Evolutionary conservation across 37 sponge, comb jelly and placozoan genomes (phyloP).

Genomic region (Oopsacas minuta): DNA sequence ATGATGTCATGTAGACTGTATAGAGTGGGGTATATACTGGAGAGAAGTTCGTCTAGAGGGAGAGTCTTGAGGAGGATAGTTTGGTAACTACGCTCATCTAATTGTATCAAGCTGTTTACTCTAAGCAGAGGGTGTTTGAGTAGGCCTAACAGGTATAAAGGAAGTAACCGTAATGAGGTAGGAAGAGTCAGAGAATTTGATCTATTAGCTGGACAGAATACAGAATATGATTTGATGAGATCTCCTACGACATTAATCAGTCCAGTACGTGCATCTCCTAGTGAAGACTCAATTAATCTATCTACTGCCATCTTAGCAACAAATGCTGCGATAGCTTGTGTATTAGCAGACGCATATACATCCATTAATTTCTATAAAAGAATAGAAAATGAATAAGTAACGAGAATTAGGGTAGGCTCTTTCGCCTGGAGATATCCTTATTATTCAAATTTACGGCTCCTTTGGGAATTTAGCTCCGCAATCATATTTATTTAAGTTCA

Average conservation of each 20-base stretch:
- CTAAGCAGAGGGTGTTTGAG: conserved; percentile 75
- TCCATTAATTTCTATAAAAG: conserved; percentile 35
- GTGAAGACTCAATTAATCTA: conserved; percentile 37
- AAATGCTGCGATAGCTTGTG: conserved; percentile 45
- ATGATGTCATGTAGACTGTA: conserved; percentile 54
- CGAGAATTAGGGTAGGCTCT: too few relatives aligned
- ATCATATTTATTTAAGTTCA: too few relatives aligned
- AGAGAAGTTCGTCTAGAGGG: conserved; percentile 56
- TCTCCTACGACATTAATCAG: conserved; percentile 69
- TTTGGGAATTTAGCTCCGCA: too few relatives aligned
- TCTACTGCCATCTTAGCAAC: conserved; percentile 95
- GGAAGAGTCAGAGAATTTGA: conserved; percentile 48
- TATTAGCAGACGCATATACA: conserved; percentile 62
- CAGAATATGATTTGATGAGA: conserved; percentile 50
- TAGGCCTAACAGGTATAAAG: conserved; percentile 46
- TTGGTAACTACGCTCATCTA: conserved; percentile 55
- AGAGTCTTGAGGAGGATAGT: conserved; percentile 64
- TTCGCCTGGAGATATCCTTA: too few relatives aligned
- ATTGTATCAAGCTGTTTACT: conserved; percentile 28
- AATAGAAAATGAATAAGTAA: too few relatives aligned
- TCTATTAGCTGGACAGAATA: conserved; percentile 24
- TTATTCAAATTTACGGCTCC: too few relatives aligned
- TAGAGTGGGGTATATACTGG: conserved; percentile 61
- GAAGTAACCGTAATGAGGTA: conserved; percentile 51
- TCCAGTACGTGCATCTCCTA: conserved; percentile 90